phyloP scores from a whole-genome alignment of 2,797 vertebrate genomes.

The Brachymystax lenok region DNA sequence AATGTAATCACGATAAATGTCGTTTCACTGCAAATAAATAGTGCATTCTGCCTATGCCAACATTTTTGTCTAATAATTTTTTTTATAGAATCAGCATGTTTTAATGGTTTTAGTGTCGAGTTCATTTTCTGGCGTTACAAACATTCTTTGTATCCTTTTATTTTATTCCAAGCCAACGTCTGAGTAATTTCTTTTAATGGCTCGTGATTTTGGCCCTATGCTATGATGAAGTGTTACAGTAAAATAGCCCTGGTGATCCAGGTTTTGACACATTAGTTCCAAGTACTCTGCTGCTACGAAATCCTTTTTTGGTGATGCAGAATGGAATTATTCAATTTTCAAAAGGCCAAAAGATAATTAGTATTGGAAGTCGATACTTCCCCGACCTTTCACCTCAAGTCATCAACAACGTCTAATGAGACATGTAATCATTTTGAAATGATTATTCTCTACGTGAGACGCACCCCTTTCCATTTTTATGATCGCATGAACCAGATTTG shows the following conservation, averaged over 20 bases:
- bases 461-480: slow-evolving; percentile 49
- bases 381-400: slow-evolving; percentile 52
- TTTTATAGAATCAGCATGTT: slow-evolving; percentile 27
- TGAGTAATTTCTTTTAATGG: slow-evolving; percentile 55
- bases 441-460: slow-evolving; percentile 58
- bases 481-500: slow-evolving; percentile 59
- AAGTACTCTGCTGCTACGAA: slow-evolving; percentile 16
- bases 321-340: slow-evolving; percentile 54
- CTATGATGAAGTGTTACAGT: slow-evolving; percentile 59
- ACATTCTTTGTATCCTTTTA: slow-evolving; percentile 44
- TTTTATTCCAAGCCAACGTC: slow-evolving; percentile 41
- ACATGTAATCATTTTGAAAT: slow-evolving; percentile 63
- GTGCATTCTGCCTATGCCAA: slow-evolving; percentile 1
- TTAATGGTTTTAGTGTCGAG: slow-evolving; percentile 31
- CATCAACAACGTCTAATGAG: slow-evolving; percentile 65
- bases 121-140: slow-evolving; percentile 45
- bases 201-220: slow-evolving; percentile 30
- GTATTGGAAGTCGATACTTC: slow-evolving; percentile 53
- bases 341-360: slow-evolving; percentile 45
- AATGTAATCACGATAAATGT: slow-evolving; percentile 19
- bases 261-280: slow-evolving; percentile 42
- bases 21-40: slow-evolving; percentile 41
- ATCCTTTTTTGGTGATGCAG: slow-evolving; percentile 45
- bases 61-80: slow-evolving; percentile 26
- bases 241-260: slow-evolving; percentile 37